Evolutionary conservation across 2,113 vertebrate species (phyloP), one percentile per base, ranked within the genome.

Genomic region (Tragelaphus strepsiceros): DNA sequence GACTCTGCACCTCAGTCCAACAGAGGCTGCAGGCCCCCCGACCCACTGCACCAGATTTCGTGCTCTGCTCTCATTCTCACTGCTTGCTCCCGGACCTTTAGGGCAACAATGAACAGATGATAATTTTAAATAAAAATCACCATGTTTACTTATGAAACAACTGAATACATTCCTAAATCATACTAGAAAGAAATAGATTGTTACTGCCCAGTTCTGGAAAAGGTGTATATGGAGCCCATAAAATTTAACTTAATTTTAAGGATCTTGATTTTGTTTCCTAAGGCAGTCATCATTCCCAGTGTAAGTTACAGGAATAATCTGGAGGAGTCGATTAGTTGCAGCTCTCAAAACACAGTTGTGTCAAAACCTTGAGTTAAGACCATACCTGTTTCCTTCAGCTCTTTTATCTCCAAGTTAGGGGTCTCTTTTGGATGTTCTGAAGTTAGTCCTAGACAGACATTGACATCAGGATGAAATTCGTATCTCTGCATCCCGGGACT

Each of bases 391-490:
- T 77, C 71, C 7, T 90, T 96, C 0, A n/a, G 12, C 86, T 96
- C 98, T 49, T 94, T 91, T 61, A 96, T 96, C 94, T 98, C 96
- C 56, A 98, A 13, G 22, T 98, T 84, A 53, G 82, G 24, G 10
- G n/a, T 91, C 28, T 95, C 97, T 90, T 94, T 98, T 19, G 46
- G 82, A 77, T 91, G 95, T 51, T 98, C 98, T 49, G 98, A 98
- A 96, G 97, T 51, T 91, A 98, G 96, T 49, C 98, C 95, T 90
- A 98, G 98, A 53, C 84, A 98, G 87, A 98, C 64, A 82, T 95
- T 98, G 43, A 97, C 87, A 93, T 99, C 98, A 96, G 97, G 77
- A 93, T 96, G 94, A 46, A 49, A 26, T 93, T 97, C 24, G 0
- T 80, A 87, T 84, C 85, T 97, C 43, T 92, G 96, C 1, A 93